Evolutionary conservation across 2,113 vertebrate species (phyloP), one percentile per base, ranked within the genome.

Genomic region (Boleophthalmus pectinirostris): DNA sequence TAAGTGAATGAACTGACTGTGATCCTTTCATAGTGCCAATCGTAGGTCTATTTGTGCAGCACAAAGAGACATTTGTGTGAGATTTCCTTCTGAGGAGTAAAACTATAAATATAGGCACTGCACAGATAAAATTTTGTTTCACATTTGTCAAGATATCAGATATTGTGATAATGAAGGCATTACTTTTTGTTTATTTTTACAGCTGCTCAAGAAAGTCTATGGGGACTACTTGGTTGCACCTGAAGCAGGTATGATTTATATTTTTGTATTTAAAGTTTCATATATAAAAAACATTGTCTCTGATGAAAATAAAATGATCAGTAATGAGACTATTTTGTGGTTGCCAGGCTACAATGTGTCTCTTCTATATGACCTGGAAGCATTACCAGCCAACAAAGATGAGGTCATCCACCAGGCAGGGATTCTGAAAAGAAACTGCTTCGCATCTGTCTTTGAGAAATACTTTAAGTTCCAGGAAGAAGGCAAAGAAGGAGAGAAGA

Each of bases 381-480:
- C 92, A n/a, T 92, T 99, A 24, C 97, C 97, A 0, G 82, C 95
- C 69, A 95, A 95, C 77, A 97, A 96, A 86, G 96, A 96, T 0
- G 93, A 95, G 58, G 91, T 96, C 0, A 82, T 99, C 38, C 96
- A 98, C 92, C 96, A 97, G 92, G 97, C 96, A 0, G 96, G 96
- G 83, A 97, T 97, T 94, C 94, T 98, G 75, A 98, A 98, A 87
- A 94, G 96, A 83, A 99, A 99, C 92, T 99, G 98, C 90, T 99
- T 99, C 66, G 98, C 98, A 73, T 98, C 98, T 0, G 98, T 99
- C 64, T 99, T 99, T 46, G 98, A 99, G 85, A 99, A 99, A 82
- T 99, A 99, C 85, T 99, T 99, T 89, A 96, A 96, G 82, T 99
- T 98, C 89, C 97, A 99, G 89, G 97, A 98, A 76, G 97, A 99